A percentile compares a stretch with the other conserved stretches of the same genome.
These are phyloP conservation scores for Halcyon smyrnensis DNA, from an alignment of 2,797 vertebrate genomes.

Conservation along the genomic window DNA sequence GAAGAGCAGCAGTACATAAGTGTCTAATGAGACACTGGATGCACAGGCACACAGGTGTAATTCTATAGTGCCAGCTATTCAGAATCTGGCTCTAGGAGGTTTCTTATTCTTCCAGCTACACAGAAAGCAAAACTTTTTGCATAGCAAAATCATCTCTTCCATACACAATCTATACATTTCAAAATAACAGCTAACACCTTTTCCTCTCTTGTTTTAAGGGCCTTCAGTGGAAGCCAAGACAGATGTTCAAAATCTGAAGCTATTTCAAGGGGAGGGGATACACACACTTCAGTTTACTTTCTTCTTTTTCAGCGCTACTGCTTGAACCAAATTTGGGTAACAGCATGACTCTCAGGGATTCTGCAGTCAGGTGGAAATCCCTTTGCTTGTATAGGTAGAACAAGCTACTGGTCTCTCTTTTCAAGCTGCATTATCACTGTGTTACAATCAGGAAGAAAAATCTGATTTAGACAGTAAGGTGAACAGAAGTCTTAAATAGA, in stretches of 20 bases:
- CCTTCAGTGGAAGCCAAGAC: background rate
- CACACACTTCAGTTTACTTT: background rate
- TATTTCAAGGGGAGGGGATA: background rate
- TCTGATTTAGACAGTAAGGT: background rate
- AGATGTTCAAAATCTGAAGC: background rate
- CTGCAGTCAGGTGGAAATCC: background rate
- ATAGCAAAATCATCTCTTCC: background rate
- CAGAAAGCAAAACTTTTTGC: background rate
- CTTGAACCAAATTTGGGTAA: background rate
- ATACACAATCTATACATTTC: background rate
- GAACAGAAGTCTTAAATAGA: background rate
- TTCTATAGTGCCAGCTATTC: background rate
- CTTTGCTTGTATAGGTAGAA: background rate
- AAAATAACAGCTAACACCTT: background rate
- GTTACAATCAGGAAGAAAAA: background rate
- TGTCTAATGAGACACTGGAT: background rate
- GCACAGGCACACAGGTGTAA: rapidly evolving
- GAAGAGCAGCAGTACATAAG: background rate
- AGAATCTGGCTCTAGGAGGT: background rate
- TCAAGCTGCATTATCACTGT: background rate
- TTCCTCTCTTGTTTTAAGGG: background rate
- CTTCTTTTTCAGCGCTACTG: background rate
- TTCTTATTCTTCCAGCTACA: background rate
- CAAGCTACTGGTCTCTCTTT: background rate
- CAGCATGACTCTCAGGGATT: rapidly evolving